phyloP scores from a whole-genome alignment of 2,797 vertebrate species.

The Adelosebastes latens region DNA sequence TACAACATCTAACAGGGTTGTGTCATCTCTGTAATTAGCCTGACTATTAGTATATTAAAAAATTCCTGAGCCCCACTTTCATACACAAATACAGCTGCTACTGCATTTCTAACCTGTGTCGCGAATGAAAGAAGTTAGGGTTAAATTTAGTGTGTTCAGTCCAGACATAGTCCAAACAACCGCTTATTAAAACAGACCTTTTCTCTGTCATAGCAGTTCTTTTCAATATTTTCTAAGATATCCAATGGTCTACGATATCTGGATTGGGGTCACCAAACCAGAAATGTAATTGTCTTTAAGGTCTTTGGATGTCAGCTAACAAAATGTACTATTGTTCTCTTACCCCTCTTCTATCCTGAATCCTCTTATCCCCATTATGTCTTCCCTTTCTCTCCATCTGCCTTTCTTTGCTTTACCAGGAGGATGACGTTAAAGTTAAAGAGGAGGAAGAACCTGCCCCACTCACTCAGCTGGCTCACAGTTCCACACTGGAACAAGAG shows the following conservation, averaged over 20 bases:
- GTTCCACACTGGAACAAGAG: constrained; percentile 80
- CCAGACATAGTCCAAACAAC: not conserved
- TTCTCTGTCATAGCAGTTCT: not conserved
- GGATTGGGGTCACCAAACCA: not conserved
- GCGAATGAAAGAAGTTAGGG: not conserved
- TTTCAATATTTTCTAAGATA: not conserved
- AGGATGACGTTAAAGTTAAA: constrained; percentile 58
- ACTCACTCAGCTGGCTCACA: constrained; percentile 73
- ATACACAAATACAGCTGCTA: not conserved
- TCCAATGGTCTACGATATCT: not conserved
- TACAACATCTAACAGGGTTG: not conserved
- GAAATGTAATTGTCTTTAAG: not conserved
- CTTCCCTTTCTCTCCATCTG: not conserved
- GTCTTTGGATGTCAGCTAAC: not conserved
- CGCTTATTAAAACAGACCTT: constrained; percentile 12
- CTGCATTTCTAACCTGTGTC: not conserved
- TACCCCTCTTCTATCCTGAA: not conserved
- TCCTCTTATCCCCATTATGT: not conserved
- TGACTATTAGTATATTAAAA: not conserved
- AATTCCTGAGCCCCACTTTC: not conserved
- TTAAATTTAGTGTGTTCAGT: not conserved
- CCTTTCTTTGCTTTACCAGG: constrained; percentile 38
- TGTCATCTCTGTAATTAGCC: not conserved
- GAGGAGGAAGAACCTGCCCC: constrained; percentile 68
- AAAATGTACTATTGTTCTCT: not conserved